Evolutionary conservation across 2,888 invertebrate genomes (phyloP).

Genomic region (Amiota communis): DNA sequence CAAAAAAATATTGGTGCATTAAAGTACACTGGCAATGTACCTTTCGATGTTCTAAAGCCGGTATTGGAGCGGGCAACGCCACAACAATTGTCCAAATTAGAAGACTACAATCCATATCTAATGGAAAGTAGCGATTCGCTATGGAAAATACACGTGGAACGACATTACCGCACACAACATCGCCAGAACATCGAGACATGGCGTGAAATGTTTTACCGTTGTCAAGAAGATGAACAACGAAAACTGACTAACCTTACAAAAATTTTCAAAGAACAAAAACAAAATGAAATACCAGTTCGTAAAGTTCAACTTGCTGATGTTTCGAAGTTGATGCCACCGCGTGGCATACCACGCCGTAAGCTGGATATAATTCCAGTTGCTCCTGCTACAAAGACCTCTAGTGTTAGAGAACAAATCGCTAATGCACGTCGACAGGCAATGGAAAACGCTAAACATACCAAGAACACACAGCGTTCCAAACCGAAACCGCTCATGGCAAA

Average conservation of each 20-base stretch:
- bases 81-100: conserved; percentile 86
- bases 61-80: conserved; percentile 89
- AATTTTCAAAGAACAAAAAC: conserved; percentile 85
- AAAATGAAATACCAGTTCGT: conserved; percentile 82
- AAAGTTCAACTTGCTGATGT: conserved; percentile 93
- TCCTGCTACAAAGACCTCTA: conserved; percentile 60
- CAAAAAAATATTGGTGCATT: conserved; percentile 95
- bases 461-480: conserved; percentile 75
- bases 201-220: conserved; percentile 92
- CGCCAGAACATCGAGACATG: conserved; percentile 90
- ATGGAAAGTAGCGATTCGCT: conserved; percentile 91
- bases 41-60: conserved; percentile 90
- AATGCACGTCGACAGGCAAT: conserved; percentile 69
- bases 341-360: conserved; percentile 88
- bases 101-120: conserved; percentile 92
- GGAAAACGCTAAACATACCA: conserved; percentile 68
- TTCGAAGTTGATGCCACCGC: conserved; percentile 88
- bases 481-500: conserved; percentile 95
- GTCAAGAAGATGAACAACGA: conserved; percentile 88
- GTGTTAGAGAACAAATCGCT: conserved; percentile 73
- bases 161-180: conserved; percentile 82
- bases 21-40: conserved; percentile 94
- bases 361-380: conserved; percentile 75
- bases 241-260: conserved; percentile 86
- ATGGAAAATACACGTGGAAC: conserved; percentile 89